These are phyloP conservation scores for Xiphophorus hellerii DNA, from an alignment of 2,113 vertebrate genomes.

Conservation along the genomic window DNA sequence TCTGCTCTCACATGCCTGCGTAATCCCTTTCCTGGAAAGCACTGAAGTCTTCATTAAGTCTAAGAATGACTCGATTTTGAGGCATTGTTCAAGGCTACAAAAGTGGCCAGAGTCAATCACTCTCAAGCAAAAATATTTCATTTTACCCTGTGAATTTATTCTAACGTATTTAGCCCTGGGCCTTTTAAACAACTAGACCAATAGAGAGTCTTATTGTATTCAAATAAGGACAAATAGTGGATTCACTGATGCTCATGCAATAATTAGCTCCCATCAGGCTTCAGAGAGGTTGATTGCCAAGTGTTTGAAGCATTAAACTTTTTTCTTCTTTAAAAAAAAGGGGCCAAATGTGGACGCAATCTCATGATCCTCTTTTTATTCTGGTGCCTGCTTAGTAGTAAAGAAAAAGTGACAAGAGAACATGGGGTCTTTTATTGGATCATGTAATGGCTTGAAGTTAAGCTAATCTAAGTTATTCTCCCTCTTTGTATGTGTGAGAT, in stretches of 20 bases:
- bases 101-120: constrained; percentile 25
- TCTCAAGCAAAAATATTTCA: constrained; percentile 40
- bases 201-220: constrained; percentile 56
- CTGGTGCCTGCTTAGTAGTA: constrained; percentile 57
- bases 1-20: constrained; percentile 3
- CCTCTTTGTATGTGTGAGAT: constrained; percentile 3
- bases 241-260: constrained; percentile 62
- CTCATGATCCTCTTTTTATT: constrained; percentile 30
- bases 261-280: constrained; percentile 74
- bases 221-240: constrained; percentile 65
- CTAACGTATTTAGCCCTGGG: constrained; percentile 56
- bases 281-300: constrained; percentile 55
- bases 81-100: constrained; percentile 21
- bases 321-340: constrained; percentile 6
- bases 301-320: constrained; percentile 40
- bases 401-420: constrained; percentile 34
- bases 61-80: constrained; percentile 17
- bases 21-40: constrained; percentile 6
- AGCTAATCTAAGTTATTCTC: constrained; percentile 25
- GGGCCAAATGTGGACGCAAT: constrained; percentile 16
- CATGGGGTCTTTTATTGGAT: constrained; percentile 9
- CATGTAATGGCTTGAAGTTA: constrained; percentile 29
- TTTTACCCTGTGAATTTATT: constrained; percentile 50
- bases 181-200: constrained; percentile 48
- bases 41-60: constrained; percentile 23